A percentile compares a stretch with the other conserved stretches of the same genome.
These are phyloP conservation scores for Amphiprion percula DNA, from an alignment of 2,113 vertebrate species.

Conservation along the genomic window DNA sequence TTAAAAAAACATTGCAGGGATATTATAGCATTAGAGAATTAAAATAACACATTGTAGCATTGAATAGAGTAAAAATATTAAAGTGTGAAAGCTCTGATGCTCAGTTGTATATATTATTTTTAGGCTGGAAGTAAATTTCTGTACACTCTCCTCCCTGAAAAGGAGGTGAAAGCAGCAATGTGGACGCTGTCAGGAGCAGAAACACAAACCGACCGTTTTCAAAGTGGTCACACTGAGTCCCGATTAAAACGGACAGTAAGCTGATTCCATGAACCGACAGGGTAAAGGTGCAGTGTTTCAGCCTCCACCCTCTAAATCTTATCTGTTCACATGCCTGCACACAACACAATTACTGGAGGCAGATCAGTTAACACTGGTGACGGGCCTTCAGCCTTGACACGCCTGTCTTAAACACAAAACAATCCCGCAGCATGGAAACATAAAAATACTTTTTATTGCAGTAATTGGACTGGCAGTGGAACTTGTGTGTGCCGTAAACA, in stretches of 20 bases:
- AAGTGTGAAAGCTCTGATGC: background rate
- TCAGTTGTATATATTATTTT: background rate
- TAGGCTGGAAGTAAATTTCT: background rate
- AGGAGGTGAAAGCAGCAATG: constrained; percentile 37
- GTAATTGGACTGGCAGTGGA: constrained; percentile 55
- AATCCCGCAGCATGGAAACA: constrained; percentile 40
- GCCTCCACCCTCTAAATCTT: constrained; percentile 41
- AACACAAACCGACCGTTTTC: constrained; percentile 8
- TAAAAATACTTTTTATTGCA: constrained; percentile 60
- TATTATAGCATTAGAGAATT: background rate
- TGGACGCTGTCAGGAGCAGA: constrained; percentile 1
- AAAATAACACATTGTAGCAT: background rate
- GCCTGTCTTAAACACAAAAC: constrained; percentile 52
- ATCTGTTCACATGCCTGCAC: constrained; percentile 58
- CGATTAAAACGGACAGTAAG: constrained; percentile 25
- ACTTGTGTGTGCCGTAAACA: constrained; percentile 49
- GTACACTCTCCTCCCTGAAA: constrained; percentile 4
- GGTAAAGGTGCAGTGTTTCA: constrained; percentile 42
- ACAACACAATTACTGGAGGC: constrained; percentile 58
- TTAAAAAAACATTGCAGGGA: constrained; percentile 12
- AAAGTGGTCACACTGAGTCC: background rate
- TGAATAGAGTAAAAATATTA: background rate
- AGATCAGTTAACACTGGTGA: constrained; percentile 63
- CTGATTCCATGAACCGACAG: background rate
- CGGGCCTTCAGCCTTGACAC: constrained; percentile 54